Evolutionary conservation across 2,888 invertebrate species (phyloP).

Genomic region (Physocephala rufipes): DNA sequence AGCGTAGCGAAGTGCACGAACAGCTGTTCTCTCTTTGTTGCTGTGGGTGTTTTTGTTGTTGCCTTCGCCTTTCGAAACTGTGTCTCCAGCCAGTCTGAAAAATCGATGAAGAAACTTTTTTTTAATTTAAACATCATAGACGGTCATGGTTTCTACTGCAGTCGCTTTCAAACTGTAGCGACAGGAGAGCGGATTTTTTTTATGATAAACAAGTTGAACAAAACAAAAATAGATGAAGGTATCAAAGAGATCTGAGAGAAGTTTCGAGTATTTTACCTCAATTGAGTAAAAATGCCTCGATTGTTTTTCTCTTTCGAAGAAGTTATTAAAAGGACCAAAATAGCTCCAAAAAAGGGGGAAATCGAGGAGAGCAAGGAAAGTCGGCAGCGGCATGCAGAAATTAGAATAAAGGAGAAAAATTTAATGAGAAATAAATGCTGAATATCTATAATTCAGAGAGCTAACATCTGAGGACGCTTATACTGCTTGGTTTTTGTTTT

Average conservation of each 20-base stretch:
- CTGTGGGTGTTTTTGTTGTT: slow-evolving; percentile 10
- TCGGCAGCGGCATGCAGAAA: neutral
- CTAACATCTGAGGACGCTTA: too few relatives aligned
- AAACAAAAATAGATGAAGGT: slow-evolving; percentile 28
- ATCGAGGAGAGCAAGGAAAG: neutral
- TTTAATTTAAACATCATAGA: slow-evolving; percentile 37
- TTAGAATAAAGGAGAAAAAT: neutral
- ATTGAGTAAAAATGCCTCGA: neutral
- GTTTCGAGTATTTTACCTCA: neutral
- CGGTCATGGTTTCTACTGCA: slow-evolving; percentile 43
- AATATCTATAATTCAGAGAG: too few relatives aligned
- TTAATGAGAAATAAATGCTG: too few relatives aligned
- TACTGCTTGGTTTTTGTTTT: too few relatives aligned
- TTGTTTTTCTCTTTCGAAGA: neutral
- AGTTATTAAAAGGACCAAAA: neutral
- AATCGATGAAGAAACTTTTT: slow-evolving; percentile 34
- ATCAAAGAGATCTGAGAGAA: slow-evolving; percentile 29
- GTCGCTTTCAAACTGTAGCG: slow-evolving; percentile 32
- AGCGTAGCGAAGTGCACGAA: slow-evolving; percentile 18
- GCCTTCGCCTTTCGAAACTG: slow-evolving; percentile 32
- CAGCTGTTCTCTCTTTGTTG: slow-evolving; percentile 31
- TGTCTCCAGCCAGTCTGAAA: slow-evolving; percentile 33
- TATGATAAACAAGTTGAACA: neutral
- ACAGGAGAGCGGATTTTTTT: neutral
- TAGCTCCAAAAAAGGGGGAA: too few relatives aligned